Percentiles rank a stretch among this genome's conserved stretches.
These are phyloP conservation scores for Mesaphorura yosii DNA, from an alignment of 1,140 invertebrate genomes.

Conservation along the genomic window DNA sequence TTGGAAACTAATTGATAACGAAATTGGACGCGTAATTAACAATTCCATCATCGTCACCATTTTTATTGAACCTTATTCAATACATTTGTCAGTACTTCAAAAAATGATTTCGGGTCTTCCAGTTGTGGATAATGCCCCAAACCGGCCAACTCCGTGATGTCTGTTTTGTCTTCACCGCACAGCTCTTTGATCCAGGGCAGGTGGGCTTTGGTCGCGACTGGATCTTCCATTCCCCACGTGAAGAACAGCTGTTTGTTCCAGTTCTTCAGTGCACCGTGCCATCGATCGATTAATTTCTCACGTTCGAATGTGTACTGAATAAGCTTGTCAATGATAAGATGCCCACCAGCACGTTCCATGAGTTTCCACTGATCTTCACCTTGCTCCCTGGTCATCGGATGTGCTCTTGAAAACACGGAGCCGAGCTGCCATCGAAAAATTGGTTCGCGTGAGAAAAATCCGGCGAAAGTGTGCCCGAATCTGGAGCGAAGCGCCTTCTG, in stretches of 20 bases:
- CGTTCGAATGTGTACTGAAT: conserved; percentile 22
- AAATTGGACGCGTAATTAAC: background rate
- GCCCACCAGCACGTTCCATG: conserved; percentile 10
- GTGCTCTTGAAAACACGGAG: conserved; percentile 9
- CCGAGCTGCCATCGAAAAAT: conserved; percentile 18
- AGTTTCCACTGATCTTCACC: conserved; percentile 17
- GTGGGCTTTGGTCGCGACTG: background rate
- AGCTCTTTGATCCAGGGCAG: conserved; percentile 5
- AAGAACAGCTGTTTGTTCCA: conserved; percentile 14
- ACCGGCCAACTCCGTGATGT: conserved; percentile 7
- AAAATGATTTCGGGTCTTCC: conserved; percentile 13
- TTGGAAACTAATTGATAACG: too few relatives aligned
- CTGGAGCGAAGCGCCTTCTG: conserved; percentile 12
- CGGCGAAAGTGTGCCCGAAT: conserved; percentile 7
- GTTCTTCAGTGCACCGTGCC: conserved; percentile 13
- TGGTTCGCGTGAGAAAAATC: too few relatives aligned
- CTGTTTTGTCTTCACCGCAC: background rate
- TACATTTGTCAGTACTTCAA: conserved; percentile 1
- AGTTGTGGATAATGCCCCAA: conserved; percentile 22
- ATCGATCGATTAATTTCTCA: conserved; percentile 3
- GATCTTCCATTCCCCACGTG: conserved; percentile 20
- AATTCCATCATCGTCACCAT: background rate
- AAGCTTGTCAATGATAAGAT: conserved; percentile 13
- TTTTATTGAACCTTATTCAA: background rate
- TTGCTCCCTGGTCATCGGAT: conserved; percentile 13